A percentile compares a stretch with the other conserved stretches of the same genome.
These are phyloP conservation scores for Calvadosia cruxmelitensis DNA, from an alignment of 30 jellyfish, hydroid and myxozoan species.

Conservation along the genomic window DNA sequence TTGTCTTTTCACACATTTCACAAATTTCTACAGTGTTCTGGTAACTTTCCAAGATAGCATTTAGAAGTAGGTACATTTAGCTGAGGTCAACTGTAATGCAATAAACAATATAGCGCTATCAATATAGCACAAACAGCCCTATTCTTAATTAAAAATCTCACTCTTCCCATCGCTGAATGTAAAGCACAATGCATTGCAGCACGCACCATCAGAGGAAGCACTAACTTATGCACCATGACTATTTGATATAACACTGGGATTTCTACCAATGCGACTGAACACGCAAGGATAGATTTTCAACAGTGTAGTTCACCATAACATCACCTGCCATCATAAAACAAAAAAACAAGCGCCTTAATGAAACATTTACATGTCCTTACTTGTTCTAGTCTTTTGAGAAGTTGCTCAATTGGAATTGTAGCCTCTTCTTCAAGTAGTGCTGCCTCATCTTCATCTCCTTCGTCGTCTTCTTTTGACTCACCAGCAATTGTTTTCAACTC, in stretches of 20 bases:
- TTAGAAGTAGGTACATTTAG: too few species aligned
- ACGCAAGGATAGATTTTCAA: background rate
- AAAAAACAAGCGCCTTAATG: background rate
- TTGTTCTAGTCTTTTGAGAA: slow-evolving; percentile 40
- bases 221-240: background rate
- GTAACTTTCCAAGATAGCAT: too few species aligned
- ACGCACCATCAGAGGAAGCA: background rate
- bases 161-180: too few species aligned
- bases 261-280: background rate
- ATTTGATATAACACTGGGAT: background rate
- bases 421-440: slow-evolving; percentile 76
- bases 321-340: background rate
- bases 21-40: too few species aligned
- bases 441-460: slow-evolving; percentile 59
- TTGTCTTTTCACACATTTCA: too few species aligned
- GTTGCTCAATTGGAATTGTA: slow-evolving; percentile 62
- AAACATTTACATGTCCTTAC: background rate
- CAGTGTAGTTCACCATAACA: background rate
- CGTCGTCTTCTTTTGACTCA: slow-evolving; percentile 45
- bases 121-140: too few species aligned
- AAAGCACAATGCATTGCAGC: too few species aligned
- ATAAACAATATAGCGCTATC: too few species aligned
- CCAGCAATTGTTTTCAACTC: slow-evolving; percentile 67
- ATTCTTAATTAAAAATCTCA: too few species aligned
- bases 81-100: too few species aligned